phyloP scores from a whole-genome alignment of 2,113 vertebrate genomes.

The Sclerurus mexicanus region DNA sequence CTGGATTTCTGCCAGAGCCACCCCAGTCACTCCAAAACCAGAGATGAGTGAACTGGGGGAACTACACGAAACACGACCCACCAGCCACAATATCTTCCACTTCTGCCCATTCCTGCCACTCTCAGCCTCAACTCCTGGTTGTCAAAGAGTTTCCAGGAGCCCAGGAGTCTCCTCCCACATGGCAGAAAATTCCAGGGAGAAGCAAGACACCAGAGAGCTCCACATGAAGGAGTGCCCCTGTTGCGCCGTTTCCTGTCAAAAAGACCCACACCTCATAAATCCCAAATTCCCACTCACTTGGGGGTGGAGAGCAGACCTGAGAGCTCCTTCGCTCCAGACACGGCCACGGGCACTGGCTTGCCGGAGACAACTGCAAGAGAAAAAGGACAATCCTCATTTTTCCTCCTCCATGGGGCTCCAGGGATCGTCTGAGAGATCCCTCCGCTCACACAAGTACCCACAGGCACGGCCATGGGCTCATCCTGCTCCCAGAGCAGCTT shows the following conservation, averaged over 20 bases:
- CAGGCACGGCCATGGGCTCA: not conserved
- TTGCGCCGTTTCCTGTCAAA: fast-evolving
- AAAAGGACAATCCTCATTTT: not conserved
- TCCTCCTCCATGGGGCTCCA: fast-evolving
- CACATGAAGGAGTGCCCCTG: fast-evolving
- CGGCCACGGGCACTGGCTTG: constrained; percentile 79
- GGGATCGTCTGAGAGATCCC: not conserved
- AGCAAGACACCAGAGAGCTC: not conserved
- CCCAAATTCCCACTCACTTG: constrained; percentile 75
- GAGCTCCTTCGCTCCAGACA: constrained; percentile 84
- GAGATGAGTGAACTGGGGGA: not conserved
- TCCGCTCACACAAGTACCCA: not conserved
- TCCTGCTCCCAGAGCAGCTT: not conserved
- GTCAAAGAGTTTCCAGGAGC: not conserved
- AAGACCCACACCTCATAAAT: not conserved
- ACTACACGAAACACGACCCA: fast-evolving
- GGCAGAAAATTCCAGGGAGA: not conserved
- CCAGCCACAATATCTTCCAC: not conserved
- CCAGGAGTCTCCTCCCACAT: not conserved
- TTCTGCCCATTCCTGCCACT: not conserved
- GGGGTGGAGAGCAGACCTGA: constrained; percentile 85
- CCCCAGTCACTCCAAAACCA: not conserved
- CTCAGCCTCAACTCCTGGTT: fast-evolving
- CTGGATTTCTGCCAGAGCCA: not conserved
- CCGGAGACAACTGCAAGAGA: constrained; percentile 69